Conservation (phyloP, 2,888 invertebrate genomes). For the Diaphora mendica region DNA sequence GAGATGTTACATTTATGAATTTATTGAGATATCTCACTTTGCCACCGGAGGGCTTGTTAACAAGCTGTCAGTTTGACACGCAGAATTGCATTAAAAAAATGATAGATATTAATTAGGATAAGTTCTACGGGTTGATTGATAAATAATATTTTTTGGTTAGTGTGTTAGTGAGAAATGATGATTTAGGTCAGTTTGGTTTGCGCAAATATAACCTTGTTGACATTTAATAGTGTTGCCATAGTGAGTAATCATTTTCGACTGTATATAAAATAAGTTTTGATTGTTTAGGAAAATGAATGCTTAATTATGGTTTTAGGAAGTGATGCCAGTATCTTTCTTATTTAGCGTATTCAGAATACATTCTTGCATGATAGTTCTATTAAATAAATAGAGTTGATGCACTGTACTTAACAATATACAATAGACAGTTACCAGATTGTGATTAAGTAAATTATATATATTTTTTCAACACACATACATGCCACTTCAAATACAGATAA, state of each 20-base stretch:
- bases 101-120: constrained; percentile 57
- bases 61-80: constrained; percentile 48
- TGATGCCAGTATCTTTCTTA: constrained; percentile 57
- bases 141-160: constrained; percentile 62
- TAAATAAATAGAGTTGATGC: constrained; percentile 68
- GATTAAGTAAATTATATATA: constrained; percentile 77
- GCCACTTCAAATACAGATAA: constrained; percentile 47
- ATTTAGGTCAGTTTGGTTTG: constrained; percentile 77
- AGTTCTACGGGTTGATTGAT: constrained; percentile 69
- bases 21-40: constrained; percentile 62
- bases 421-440: constrained; percentile 84
- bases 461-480: constrained; percentile 69
- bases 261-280: constrained; percentile 82
- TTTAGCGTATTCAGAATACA: constrained; percentile 62
- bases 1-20: constrained; percentile 69
- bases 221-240: constrained; percentile 85
- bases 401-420: constrained; percentile 68
- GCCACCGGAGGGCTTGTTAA: constrained; percentile 47
- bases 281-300: constrained; percentile 78
- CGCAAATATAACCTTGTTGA: constrained; percentile 79
- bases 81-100: constrained; percentile 50
- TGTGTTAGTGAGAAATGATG: constrained; percentile 76
- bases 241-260: constrained; percentile 83
- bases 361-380: constrained; percentile 60
- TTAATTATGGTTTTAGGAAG: constrained; percentile 65